phyloP scores from a whole-genome alignment of 2,888 invertebrate species.

The Eudemis profundana region DNA sequence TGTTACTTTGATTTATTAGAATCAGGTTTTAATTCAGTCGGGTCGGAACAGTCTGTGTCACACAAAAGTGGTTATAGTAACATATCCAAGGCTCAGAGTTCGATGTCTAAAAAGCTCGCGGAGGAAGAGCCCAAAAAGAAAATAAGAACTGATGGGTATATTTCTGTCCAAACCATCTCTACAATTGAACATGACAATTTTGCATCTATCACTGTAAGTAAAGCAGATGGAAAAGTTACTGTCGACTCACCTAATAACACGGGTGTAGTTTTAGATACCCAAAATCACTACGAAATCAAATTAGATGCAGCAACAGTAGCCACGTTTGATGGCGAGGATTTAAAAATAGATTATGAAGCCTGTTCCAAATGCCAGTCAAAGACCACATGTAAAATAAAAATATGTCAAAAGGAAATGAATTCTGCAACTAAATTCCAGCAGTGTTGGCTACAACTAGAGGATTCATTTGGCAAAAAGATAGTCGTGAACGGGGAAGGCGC shows the following conservation, averaged over 20 bases:
- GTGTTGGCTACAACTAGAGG: constrained; percentile 71
- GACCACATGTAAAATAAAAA: constrained; percentile 66
- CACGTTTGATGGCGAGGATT: constrained; percentile 65
- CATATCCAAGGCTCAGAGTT: constrained; percentile 49
- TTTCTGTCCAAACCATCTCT: constrained; percentile 67
- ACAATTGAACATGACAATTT: constrained; percentile 82
- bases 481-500: constrained; percentile 70
- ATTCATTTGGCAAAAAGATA: constrained; percentile 70
- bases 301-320: constrained; percentile 68
- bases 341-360: constrained; percentile 67
- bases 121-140: constrained; percentile 54
- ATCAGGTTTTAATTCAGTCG: constrained; percentile 53
- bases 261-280: constrained; percentile 57
- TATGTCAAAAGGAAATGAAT: constrained; percentile 56
- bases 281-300: constrained; percentile 65
- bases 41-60: constrained; percentile 59
- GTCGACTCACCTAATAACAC: constrained; percentile 72
- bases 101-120: constrained; percentile 54
- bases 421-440: constrained; percentile 56
- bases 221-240: constrained; percentile 61
- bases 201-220: constrained; percentile 79
- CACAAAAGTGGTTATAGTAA: constrained; percentile 58
- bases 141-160: constrained; percentile 66
- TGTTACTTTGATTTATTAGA: constrained; percentile 62
- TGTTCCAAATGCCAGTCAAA: constrained; percentile 65